Conservation (phyloP, 2,113 vertebrate species). For the Maccullochella peelii region DNA sequence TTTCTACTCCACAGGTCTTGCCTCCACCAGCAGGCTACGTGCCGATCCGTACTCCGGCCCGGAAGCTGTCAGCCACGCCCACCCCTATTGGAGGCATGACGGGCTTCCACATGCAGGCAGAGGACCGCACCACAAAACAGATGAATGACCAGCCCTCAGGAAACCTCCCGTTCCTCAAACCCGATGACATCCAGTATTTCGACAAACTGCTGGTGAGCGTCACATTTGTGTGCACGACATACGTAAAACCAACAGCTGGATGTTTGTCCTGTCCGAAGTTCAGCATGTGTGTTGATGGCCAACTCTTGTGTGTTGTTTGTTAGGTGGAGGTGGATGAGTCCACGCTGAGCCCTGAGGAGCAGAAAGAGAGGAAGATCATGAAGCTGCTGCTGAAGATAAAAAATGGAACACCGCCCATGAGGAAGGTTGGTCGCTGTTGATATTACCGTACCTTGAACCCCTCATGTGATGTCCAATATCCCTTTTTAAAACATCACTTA, state of each 20-base stretch:
- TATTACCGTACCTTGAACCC: background rate
- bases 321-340: constrained; percentile 99
- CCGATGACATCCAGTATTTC: constrained; percentile 99
- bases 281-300: background rate
- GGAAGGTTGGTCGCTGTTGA: constrained; percentile 87
- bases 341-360: constrained; percentile 97
- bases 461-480: background rate
- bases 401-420: constrained; percentile 98
- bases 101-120: constrained; percentile 98
- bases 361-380: constrained; percentile 99
- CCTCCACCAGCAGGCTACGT: constrained; percentile 98
- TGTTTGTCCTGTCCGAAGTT: constrained; percentile 16
- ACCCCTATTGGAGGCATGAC: constrained; percentile 98
- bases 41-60: constrained; percentile 96
- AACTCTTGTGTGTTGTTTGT: background rate
- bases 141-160: constrained; percentile 98
- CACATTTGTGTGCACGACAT: background rate
- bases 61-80: constrained; percentile 96
- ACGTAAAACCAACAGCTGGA: background rate
- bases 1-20: constrained; percentile 86
- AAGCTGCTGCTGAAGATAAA: constrained; percentile 98
- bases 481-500: background rate
- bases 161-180: constrained; percentile 98
- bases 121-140: constrained; percentile 95
- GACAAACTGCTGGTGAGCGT: constrained; percentile 94